These are phyloP conservation scores for Apostichopus leukothele DNA, from an alignment of 53 echinoderm and acorn worm species.

Conservation along the genomic window DNA sequence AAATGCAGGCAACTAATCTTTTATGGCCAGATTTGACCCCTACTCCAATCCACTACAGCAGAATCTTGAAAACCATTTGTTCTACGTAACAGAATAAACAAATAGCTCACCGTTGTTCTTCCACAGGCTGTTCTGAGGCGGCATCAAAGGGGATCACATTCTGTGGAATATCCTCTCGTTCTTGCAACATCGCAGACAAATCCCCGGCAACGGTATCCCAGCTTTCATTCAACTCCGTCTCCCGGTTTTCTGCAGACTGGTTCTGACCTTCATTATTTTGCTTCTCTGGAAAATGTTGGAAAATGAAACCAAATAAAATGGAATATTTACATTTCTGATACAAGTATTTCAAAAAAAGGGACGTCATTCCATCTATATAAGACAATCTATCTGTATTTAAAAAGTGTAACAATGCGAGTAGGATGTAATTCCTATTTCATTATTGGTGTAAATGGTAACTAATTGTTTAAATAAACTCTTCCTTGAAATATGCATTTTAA, in stretches of 20 bases:
- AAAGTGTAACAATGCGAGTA: no score
- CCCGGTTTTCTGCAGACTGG: constrained; percentile 36
- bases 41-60: no score
- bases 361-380: no score
- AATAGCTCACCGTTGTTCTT: constrained; percentile 81
- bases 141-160: constrained; percentile 96
- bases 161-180: constrained; percentile 82
- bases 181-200: constrained; percentile 87
- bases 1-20: no score
- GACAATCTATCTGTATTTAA: no score
- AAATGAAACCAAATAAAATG: neutral
- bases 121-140: constrained; percentile 88
- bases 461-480: no score
- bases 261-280: neutral
- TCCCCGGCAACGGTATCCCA: constrained; percentile 84
- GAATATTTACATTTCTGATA: no score
- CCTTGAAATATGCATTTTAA: no score
- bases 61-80: neutral
- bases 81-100: neutral
- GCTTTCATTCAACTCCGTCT: constrained; percentile 56
- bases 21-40: no score
- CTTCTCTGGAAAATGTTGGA: neutral
- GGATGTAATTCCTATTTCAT: no score
- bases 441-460: no score
- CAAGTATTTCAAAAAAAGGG: no score